Base-by-base conservation (phyloP, 2,113 vertebrate species). In the Pomatorhinus ruficollis region DNA sequence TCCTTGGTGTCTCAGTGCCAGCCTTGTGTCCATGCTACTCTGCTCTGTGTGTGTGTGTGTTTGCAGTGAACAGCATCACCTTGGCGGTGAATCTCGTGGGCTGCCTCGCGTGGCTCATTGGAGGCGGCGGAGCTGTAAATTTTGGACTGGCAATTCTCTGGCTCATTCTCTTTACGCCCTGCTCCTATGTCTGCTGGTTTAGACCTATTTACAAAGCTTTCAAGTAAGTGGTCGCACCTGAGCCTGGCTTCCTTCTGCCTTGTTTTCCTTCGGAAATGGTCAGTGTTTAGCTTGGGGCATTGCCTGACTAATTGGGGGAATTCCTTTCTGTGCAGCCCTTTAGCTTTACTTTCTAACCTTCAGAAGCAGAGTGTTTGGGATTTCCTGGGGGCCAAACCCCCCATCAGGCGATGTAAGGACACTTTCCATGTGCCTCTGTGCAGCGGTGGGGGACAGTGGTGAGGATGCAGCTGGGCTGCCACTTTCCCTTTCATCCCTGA, bases 181-280 rank as follows among this genome's bases (percentile, higher is more conserved):
- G 99, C 97, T 99, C 99, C 87, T 99, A 99, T 83, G 99, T 99
- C 93, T 99, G 99, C 97, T 99, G 99, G 99, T 99, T 99, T 98
- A 98, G 99, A 97, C 98, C 99, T 94, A 99, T 99, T 98, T 99
- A 99, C 99, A 99, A 99, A 97, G 99, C 99, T 91, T 99, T 99
- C 98, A 99, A 99, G 99, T 99, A 98, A 99, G 98, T 98, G 92
- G 49, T 92, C 39, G 78, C 84, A 57, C 66, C 85, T 83, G n/a
- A 93, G 92, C 91, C 65, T 21, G 37, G 84, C 81, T 89, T 90
- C 68, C n/a, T 86, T 69, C 63, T 31, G 40, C 50, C 64, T 88
- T 50, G 42, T 89, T 80, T 94, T 54, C 86, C 77, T 66, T 74
- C 12, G 1, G 30, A 35, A 75, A n/a, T 1, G 8, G 59, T 83